Evolutionary conservation across 2,888 invertebrate genomes (phyloP).

Genomic region (Drosophila longiperda): DNA sequence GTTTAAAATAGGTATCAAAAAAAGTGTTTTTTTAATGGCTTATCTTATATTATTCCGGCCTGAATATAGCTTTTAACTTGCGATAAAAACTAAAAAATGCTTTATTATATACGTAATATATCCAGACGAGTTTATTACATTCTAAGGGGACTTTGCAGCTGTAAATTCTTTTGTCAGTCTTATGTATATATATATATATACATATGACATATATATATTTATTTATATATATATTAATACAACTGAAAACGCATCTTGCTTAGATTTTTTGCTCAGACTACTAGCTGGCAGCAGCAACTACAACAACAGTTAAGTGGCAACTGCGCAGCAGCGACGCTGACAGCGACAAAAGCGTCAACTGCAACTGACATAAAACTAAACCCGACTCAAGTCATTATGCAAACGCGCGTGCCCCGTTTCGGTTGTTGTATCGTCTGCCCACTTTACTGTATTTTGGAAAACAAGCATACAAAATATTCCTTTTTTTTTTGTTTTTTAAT

Average conservation of each 20-base stretch:
- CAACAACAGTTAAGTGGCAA: conserved; percentile 26
- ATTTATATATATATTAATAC: neutral
- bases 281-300: conserved; percentile 3
- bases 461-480: conserved; percentile 2
- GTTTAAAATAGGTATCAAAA: neutral
- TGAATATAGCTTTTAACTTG: neutral
- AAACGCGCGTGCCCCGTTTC: conserved; percentile 79
- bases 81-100: neutral
- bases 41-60: neutral
- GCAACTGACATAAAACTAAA: conserved; percentile 76
- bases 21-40: neutral
- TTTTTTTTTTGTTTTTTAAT: conserved; percentile 5
- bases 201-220: neutral
- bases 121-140: neutral
- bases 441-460: conserved; percentile 34
- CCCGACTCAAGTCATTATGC: conserved; percentile 78
- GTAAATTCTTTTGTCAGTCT: neutral
- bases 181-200: neutral
- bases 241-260: conserved; percentile 33
- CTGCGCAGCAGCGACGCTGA: conserved; percentile 29
- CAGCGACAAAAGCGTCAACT: conserved; percentile 47
- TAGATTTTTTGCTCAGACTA: conserved; percentile 24
- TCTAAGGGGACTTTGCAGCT: neutral
- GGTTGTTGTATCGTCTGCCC: conserved; percentile 74
- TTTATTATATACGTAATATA: neutral